Evolutionary conservation across 2,888 invertebrate genomes (phyloP), one percentile per base, ranked within the genome.

Genomic region (Oegoconia quadripuncta): DNA sequence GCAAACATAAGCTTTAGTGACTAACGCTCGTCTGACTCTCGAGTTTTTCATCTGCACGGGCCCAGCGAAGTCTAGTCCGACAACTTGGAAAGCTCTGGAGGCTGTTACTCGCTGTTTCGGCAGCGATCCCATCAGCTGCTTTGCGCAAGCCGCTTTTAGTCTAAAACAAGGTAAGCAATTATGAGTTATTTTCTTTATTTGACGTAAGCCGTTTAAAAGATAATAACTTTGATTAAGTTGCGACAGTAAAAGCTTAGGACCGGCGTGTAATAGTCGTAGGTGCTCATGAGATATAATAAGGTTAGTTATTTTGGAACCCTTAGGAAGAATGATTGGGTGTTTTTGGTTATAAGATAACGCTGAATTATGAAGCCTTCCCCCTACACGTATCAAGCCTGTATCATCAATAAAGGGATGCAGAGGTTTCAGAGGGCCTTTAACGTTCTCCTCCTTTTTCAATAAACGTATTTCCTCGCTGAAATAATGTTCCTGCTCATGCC

Each of bases 371-470:
- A 53, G 13, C 12, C 50, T 28, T 2, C 53, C 50, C 12, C 50
- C 48, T n/a, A 52, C 48, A 13, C 50, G 29, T 1, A 54, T 1
- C 6, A 52, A 1, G 5, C 37, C 43, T 1, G 32, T 8, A 1
- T 16, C 12, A 33, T 51, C 49, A 3, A 55, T 6, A 35, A 55
- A 55, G 1, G 52, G 55, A 34, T 37, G 13, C 8, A 52, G 20
- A n/a, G 37, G n/a, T 22, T 39, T 46, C 12, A 52, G 12, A 3
- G 22, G 14, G 12, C 40, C 44, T 30, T 41, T 42, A 1, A 37
- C 11, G 3, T 36, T 28, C n/a, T n/a, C n/a, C 20, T 28, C 11
- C 4, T 26, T 22, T 6, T 11, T 18, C 32, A 49, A 36, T 12
- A 3, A 22, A 16, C 34, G 16, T 13, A 50, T 40, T 8, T 47